Base-by-base conservation (phyloP, 2,888 invertebrate species). In the Aromia moschata region DNA sequence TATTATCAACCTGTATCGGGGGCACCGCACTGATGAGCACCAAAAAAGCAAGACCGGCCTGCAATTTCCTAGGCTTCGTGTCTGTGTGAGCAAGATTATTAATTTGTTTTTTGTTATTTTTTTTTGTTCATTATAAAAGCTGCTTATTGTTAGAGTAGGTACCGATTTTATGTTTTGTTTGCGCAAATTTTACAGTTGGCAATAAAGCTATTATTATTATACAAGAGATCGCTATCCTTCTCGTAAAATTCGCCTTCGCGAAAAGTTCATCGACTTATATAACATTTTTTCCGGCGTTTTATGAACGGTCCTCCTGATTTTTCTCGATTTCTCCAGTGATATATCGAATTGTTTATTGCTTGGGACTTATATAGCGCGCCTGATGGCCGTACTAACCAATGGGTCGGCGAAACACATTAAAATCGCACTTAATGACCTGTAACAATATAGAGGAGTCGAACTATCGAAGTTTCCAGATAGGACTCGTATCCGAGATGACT, bases 391-490 rank as follows among this genome's bases (percentile, higher is more conserved):
- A 30, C 49, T 54, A 57, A 44, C 43, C 41, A 57, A 59, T 53
- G 56, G 62, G 59, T 59, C 45, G 53, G 43, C 43, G 59, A 49
- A 20, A 47, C 56, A 60, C 60, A 63, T 63, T 60, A 60, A 63
- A 59, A 54, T 59, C 57, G 59, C 57, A 60, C 59, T 60, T 63
- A 63, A 63, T 63, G 62, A 58, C 54, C 56, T 59, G 38, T 38
- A 14, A 38, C 25, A 25, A 25, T 25, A 25, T 5, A 25, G 25
- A 25, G 25, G 7, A 25, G 3, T 7, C 7, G 25, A 25, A 25
- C 25, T 25, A 25, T 25, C 25, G 25, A 25, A 25, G 25, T 25
- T 25, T 25, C n/a, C 25, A 7, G 25, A 25, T 25, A 7, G 25
- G 25, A 25, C 7, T 7, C 25, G 4, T 3, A 5, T 25, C 3